Percentiles rank a stretch among this genome's conserved stretches.
phyloP scores from a whole-genome alignment of 2,888 invertebrate species.

The Smittia aterrima region DNA sequence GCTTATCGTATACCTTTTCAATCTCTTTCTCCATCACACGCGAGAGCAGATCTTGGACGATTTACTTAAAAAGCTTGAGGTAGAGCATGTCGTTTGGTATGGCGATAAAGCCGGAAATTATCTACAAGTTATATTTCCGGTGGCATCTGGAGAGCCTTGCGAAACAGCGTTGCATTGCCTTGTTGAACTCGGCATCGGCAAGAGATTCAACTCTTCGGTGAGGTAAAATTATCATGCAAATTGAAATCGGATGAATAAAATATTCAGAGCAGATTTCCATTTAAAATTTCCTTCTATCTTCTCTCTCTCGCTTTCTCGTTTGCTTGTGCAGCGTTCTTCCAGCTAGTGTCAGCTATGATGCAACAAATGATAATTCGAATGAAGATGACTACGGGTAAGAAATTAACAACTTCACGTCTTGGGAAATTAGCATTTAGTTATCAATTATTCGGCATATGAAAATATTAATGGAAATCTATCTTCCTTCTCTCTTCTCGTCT shows the following conservation, averaged over 20 bases:
- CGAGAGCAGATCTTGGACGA: conserved; percentile 63
- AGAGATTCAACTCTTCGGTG: conserved; percentile 67
- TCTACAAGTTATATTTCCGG: conserved; percentile 68
- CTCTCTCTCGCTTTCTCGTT: not conserved
- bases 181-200: conserved; percentile 69
- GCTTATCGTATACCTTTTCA: not conserved
- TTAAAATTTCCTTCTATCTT: not conserved
- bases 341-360: conserved; percentile 59
- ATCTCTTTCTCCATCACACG: conserved; percentile 15
- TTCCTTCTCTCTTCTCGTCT: too few relatives aligned
- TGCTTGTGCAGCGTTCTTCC: conserved; percentile 59
- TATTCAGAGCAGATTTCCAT: not conserved
- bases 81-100: conserved; percentile 70
- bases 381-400: conserved; percentile 51
- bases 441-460: conserved; percentile 4
- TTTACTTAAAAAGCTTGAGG: conserved; percentile 62
- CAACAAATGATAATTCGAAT: conserved; percentile 48
- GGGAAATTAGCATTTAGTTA: not conserved
- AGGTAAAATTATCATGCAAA: conserved; percentile 56
- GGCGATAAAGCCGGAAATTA: conserved; percentile 66
- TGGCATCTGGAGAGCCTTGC: conserved; percentile 67
- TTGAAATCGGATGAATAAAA: conserved; percentile 17
- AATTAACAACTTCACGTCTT: not conserved
- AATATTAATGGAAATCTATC: not conserved
- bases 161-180: conserved; percentile 72